Evolutionary conservation across 2,797 vertebrate genomes (phyloP).

Genomic region (Ptychobarbus kaznakovi): DNA sequence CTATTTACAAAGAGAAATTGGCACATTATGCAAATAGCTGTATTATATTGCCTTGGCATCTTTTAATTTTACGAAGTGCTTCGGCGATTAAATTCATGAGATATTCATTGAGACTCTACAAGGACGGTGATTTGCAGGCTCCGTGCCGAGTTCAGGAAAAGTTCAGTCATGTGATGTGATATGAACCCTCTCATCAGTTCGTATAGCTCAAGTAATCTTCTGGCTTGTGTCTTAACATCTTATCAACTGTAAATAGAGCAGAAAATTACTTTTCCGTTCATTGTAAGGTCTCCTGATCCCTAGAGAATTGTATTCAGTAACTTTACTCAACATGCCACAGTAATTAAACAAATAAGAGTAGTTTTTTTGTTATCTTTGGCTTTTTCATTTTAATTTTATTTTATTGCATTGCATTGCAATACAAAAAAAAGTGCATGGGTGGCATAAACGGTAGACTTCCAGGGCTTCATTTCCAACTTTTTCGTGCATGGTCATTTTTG

Average conservation of each 20-base stretch:
- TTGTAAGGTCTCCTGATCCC: neutral
- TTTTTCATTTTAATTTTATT: neutral
- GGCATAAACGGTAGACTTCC: neutral
- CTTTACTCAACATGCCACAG: neutral
- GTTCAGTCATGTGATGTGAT: slow-evolving; percentile 44
- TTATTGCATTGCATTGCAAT: neutral
- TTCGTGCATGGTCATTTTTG: neutral
- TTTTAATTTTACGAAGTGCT: slow-evolving; percentile 58
- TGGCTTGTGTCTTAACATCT: neutral
- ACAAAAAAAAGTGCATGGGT: neutral
- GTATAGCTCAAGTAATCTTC: slow-evolving; percentile 18
- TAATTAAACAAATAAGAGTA: neutral
- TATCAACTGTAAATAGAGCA: slow-evolving; percentile 17
- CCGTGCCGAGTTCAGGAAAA: slow-evolving; percentile 45
- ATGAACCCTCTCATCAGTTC: neutral
- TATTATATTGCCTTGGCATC: slow-evolving; percentile 65
- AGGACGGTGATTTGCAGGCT: slow-evolving; percentile 7
- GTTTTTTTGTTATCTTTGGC: neutral
- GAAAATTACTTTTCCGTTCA: neutral
- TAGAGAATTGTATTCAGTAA: slow-evolving; percentile 10
- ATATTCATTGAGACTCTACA: slow-evolving; percentile 37
- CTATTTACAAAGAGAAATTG: slow-evolving; percentile 52
- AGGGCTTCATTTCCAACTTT: neutral
- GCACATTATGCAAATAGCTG: slow-evolving; percentile 61
- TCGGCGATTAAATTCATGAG: slow-evolving; percentile 27